Evolutionary conservation across 2,797 vertebrate genomes (phyloP).

Genomic region (Myotis daubentonii): DNA sequence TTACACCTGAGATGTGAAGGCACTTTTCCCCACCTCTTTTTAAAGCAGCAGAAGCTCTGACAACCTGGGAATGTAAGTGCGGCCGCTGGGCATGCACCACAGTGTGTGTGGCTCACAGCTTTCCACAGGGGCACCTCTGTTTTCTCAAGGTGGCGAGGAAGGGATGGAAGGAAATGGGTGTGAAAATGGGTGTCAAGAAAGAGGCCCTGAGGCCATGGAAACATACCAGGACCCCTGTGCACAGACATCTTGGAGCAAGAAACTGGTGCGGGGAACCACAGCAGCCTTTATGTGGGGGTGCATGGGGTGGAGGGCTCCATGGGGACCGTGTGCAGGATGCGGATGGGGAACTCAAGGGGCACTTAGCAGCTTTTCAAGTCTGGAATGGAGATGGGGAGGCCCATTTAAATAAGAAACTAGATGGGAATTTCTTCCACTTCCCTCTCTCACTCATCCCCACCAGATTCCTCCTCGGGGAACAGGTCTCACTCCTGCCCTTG

Average conservation of each 20-base stretch:
- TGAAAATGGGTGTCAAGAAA: background rate
- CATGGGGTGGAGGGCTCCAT: rapidly evolving
- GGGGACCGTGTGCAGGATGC: background rate
- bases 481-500: background rate
- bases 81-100: background rate
- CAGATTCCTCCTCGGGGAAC: background rate
- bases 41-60: background rate
- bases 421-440: background rate
- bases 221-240: background rate
- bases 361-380: background rate
- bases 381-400: background rate
- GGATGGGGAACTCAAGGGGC: background rate
- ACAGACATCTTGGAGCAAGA: background rate
- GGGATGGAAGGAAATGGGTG: background rate
- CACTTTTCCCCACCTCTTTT: background rate
- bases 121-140: background rate
- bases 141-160: background rate
- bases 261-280: background rate
- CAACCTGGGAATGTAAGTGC: background rate
- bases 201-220: background rate
- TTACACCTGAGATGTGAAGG: conserved; percentile 60
- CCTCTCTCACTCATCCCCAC: background rate
- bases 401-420: background rate
- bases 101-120: background rate
- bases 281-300: background rate